Conservation (phyloP, 1,140 invertebrate genomes). For the Dreissena polymorpha region DNA sequence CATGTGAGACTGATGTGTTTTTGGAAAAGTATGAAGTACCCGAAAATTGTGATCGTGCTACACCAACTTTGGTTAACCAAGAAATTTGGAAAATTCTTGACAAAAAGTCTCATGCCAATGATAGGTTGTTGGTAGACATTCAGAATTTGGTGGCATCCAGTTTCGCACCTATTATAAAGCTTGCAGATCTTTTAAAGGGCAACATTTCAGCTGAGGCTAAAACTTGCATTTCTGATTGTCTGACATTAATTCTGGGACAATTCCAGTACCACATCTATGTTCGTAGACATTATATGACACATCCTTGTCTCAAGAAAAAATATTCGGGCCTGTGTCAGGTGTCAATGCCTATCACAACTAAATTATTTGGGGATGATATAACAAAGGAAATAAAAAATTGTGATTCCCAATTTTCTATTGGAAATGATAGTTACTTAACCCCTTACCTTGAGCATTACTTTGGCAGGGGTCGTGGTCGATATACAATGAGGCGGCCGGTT, state of each 20-base stretch:
- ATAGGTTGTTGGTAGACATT: slow-evolving; percentile 27
- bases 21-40: slow-evolving; percentile 14
- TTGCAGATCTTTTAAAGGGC: slow-evolving; percentile 11
- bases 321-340: slow-evolving; percentile 11
- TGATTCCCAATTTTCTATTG: slow-evolving; percentile 20
- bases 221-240: slow-evolving; percentile 14
- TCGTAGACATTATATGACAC: slow-evolving; percentile 11
- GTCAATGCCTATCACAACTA: slow-evolving; percentile 16
- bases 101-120: slow-evolving; percentile 18
- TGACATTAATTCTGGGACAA: slow-evolving; percentile 35
- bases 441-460: not conserved
- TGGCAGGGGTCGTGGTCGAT: slow-evolving; percentile 9
- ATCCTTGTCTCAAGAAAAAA: slow-evolving; percentile 32
- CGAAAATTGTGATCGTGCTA: slow-evolving; percentile 8
- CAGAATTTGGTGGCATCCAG: slow-evolving; percentile 29
- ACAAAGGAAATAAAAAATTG: slow-evolving; percentile 30
- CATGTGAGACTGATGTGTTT: not conserved
- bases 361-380: slow-evolving; percentile 40
- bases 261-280: slow-evolving; percentile 33
- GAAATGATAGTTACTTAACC: slow-evolving; percentile 1
- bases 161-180: slow-evolving; percentile 13
- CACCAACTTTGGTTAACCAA: slow-evolving; percentile 16
- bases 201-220: slow-evolving; percentile 12
- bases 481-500: not conserved
- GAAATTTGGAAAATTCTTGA: slow-evolving; percentile 35